Evolutionary conservation across 92 coral and sea anemone species (phyloP).

Genomic region (Micromussa lordhowensis): DNA sequence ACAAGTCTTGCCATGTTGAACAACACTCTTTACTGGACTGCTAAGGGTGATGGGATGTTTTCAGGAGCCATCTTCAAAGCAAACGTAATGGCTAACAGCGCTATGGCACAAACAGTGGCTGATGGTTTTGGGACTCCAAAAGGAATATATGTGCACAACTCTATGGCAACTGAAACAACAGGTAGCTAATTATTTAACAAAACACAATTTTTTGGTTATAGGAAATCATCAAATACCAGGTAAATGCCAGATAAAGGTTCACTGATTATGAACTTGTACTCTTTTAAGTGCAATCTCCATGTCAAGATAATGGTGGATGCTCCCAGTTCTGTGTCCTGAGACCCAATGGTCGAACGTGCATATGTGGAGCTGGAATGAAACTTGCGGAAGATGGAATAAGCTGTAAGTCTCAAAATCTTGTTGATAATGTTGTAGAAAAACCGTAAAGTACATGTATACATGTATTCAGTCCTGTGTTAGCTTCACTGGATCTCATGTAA

Average conservation of each 20-base stretch:
- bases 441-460: no score
- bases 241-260: background rate
- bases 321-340: slow-evolving; percentile 71
- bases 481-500: no score
- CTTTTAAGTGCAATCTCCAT: slow-evolving; percentile 24
- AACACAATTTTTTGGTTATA: background rate
- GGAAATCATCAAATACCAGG: background rate
- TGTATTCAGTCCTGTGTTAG: no score
- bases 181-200: background rate
- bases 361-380: slow-evolving; percentile 16
- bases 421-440: no score
- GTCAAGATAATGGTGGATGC: slow-evolving; percentile 81
- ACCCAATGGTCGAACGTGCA: slow-evolving; percentile 5
- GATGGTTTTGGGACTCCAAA: slow-evolving; percentile 14
- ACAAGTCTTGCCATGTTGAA: background rate
- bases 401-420: background rate
- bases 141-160: slow-evolving; percentile 18
- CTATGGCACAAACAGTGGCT: background rate
- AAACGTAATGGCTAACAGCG: background rate
- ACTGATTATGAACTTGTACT: background rate
- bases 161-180: background rate
- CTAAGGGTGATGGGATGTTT: slow-evolving; percentile 10
- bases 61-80: slow-evolving; percentile 32
- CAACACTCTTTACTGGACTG: slow-evolving; percentile 25
- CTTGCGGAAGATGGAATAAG: background rate